Conservation (phyloP, 2,797 vertebrate species). For the Catamblyrhynchus diadema region DNA sequence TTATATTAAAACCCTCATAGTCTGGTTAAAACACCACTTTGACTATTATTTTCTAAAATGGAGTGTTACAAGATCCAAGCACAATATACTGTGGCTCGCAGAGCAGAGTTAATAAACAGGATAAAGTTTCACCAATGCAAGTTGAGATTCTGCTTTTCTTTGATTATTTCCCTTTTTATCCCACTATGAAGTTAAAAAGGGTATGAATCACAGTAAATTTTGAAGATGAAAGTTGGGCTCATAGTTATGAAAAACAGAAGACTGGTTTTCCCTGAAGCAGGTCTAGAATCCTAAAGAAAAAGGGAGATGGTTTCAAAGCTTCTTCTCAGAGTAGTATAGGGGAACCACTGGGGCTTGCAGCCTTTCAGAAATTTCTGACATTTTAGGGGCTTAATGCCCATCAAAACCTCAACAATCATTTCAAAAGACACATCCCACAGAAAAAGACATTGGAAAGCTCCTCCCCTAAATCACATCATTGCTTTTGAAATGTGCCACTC, state of each 20-base stretch:
- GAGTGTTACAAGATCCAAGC: conserved; percentile 66
- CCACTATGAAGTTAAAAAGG: background rate
- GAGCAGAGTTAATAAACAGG: conserved; percentile 62
- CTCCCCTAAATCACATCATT: background rate
- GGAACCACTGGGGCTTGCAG: background rate
- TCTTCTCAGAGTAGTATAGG: background rate
- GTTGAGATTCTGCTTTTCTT: conserved; percentile 49
- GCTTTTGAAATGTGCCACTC: background rate
- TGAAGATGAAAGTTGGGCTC: conserved; percentile 12
- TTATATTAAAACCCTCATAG: conserved; percentile 57
- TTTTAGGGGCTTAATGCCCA: background rate
- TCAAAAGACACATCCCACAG: background rate
- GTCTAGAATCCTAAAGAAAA: background rate
- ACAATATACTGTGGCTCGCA: conserved; percentile 25
- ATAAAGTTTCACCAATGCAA: conserved; percentile 52
- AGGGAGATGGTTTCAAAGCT: background rate
- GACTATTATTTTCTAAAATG: conserved; percentile 65
- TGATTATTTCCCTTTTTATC: conserved; percentile 49
- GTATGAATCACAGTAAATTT: background rate
- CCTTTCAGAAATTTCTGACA: background rate
- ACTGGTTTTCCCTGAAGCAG: background rate
- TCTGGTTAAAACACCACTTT: conserved; percentile 49
- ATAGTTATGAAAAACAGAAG: conserved; percentile 19
- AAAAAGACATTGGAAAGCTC: background rate
- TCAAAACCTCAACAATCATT: background rate